Conservation (phyloP, 37 sponge, comb jelly and placozoan species). For the Dysidea cf. avara region DNA sequence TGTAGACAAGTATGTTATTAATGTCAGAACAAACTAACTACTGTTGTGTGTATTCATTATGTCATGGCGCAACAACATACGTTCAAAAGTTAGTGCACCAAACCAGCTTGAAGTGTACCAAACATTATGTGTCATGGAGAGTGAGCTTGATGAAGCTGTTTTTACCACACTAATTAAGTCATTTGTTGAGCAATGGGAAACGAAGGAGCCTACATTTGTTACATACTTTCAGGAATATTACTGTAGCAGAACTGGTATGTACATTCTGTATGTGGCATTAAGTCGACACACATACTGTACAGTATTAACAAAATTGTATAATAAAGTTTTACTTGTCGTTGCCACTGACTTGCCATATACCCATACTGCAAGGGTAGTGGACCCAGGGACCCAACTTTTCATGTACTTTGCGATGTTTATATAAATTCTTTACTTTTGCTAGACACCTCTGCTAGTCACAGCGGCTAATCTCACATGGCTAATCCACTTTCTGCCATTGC, state of each 20-base stretch:
- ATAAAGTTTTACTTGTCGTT: too few species aligned
- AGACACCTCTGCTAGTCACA: too few species aligned
- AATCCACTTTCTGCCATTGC: too few species aligned
- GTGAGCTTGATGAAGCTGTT: not conserved
- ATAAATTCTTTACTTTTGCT: too few species aligned
- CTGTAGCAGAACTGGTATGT: not conserved
- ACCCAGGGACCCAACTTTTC: too few species aligned
- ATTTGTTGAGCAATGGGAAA: constrained; percentile 8
- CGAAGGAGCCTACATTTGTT: constrained; percentile 8
- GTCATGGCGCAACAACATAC: constrained; percentile 10
- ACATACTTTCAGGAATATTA: not conserved
- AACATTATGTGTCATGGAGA: not conserved
- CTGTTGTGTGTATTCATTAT: not conserved
- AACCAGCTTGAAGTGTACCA: constrained; percentile 7
- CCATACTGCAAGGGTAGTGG: too few species aligned
- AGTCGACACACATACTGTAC: too few species aligned
- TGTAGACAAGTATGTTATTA: constrained; percentile 11
- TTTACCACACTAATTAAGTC: not conserved
- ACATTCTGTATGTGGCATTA: too few species aligned
- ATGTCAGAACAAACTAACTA: not conserved
- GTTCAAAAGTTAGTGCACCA: not conserved
- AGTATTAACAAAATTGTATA: too few species aligned
- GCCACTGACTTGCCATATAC: too few species aligned
- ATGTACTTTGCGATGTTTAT: too few species aligned
- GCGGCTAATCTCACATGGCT: too few species aligned